These are phyloP conservation scores for Peromyscus melanophrys DNA, from an alignment of 2,797 vertebrate genomes.

Conservation along the genomic window DNA sequence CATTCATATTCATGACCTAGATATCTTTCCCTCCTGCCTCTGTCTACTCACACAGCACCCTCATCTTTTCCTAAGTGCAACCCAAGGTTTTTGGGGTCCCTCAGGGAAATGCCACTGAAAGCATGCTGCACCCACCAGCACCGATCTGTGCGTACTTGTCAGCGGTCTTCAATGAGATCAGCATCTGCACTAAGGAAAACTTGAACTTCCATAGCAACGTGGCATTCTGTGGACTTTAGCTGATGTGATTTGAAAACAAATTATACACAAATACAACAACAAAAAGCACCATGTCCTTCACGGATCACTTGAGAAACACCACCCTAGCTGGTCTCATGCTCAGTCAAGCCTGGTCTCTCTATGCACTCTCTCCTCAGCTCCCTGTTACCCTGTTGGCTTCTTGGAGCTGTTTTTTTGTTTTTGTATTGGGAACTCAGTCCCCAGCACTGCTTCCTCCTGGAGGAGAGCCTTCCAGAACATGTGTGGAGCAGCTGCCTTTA, in stretches of 20 bases:
- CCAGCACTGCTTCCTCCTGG: neutral
- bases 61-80: neutral
- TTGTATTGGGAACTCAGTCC: neutral
- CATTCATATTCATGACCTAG: fast-evolving
- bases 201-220: neutral
- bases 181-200: neutral
- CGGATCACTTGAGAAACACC: neutral
- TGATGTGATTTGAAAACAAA: neutral
- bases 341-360: neutral
- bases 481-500: slow-evolving; percentile 2
- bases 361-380: neutral
- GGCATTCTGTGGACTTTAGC: neutral
- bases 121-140: neutral
- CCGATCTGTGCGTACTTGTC: neutral
- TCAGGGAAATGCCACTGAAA: neutral
- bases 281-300: neutral
- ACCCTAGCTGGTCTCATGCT: neutral
- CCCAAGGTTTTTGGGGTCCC: neutral
- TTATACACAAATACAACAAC: neutral
- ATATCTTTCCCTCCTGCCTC: neutral
- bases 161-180: fast-evolving
- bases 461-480: neutral
- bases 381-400: neutral
- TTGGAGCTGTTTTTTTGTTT: neutral
- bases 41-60: neutral